Base-by-base conservation (phyloP, 2,888 invertebrate species). In the Julus scanicus region DNA sequence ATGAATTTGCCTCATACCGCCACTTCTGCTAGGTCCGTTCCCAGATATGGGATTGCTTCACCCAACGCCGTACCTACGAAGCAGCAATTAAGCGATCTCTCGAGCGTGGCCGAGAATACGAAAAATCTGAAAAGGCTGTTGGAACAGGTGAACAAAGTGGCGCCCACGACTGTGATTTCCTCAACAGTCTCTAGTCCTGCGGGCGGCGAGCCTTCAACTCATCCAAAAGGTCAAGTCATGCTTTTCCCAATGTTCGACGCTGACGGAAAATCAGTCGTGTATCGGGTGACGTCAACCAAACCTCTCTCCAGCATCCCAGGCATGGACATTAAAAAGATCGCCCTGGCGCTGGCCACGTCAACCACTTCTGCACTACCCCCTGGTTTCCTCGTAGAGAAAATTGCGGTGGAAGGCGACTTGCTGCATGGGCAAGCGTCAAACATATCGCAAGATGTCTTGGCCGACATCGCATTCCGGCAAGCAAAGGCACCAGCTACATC, bases 241-340 rank as follows among this genome's bases (percentile, higher is more conserved):
- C 86, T 86, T 5, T 86, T 86, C 44, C 86, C 86, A 86, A 86
- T 86, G 48, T 11, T 49, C 3, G 86, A 86, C 5, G 48, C 48
- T 9, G 53, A 53, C 2, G 86, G 86, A 48, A 86, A 86, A 86
- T 53, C 63, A 3, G 86, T 86, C 20, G 85, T 85, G 44, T 85
- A 85, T 85, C 80, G 80, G 13, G 80, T 80, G 13, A 80, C 80
- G 15, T 80, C 80, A 37, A 80, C 29, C 80, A 80, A 37, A 37
- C 9, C 80, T 13, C 80, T 80, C 37, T 80, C 80, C 5, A 80
- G 80, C 80, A 80, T 80, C 80, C 80, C 80, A 4, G 80, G 80
- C 5, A 29, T 80, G 37, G 80, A 80, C 29, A 80, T 80, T 11
- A 80, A 80, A 37, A 80, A 80, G 37, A 80, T 80, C 15, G 80